Conservation (phyloP, 2,888 invertebrate species). For the Pyrrhosoma nymphula region DNA sequence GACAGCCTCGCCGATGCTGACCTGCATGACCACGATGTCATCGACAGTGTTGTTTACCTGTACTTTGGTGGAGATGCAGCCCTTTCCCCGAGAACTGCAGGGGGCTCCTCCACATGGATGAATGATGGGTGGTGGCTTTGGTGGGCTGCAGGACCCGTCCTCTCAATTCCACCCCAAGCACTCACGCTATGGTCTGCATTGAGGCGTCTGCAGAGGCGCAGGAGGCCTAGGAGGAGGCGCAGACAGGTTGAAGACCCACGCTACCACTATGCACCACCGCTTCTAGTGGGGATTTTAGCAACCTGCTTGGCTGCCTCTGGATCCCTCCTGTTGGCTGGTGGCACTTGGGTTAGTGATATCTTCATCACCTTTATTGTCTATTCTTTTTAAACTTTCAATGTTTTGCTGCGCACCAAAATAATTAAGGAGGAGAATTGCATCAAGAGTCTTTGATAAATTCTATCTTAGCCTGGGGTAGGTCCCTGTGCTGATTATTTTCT, state of each 20-base stretch:
- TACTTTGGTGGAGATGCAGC: constrained; percentile 82
- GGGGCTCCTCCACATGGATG: constrained; percentile 56
- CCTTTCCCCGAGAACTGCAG: constrained; percentile 11
- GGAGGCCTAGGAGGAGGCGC: constrained; percentile 70
- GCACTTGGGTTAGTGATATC: constrained; percentile 13
- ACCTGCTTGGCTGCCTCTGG: constrained; percentile 52
- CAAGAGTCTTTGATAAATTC: too few relatives aligned
- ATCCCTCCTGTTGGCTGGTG: constrained; percentile 46
- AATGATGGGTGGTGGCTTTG: constrained; percentile 62
- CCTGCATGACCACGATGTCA: constrained; percentile 85
- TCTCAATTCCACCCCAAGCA: constrained; percentile 60
- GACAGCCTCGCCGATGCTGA: constrained; percentile 84
- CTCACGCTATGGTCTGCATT: constrained; percentile 55
- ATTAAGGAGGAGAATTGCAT: too few relatives aligned
- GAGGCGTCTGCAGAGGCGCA: constrained; percentile 30
- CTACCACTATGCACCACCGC: constrained; percentile 57
- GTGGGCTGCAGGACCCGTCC: constrained; percentile 71
- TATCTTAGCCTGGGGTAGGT: too few relatives aligned
- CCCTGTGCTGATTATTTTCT: too few relatives aligned
- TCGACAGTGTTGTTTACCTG: constrained; percentile 86
- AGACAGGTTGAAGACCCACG: constrained; percentile 70
- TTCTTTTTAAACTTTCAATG: too few relatives aligned
- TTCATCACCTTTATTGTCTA: too few relatives aligned
- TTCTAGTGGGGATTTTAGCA: constrained; percentile 40
- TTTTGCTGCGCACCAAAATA: too few relatives aligned